A percentile compares a stretch with the other conserved stretches of the same genome.
Evolutionary conservation across 2,797 vertebrate genomes (phyloP).

Genomic region (Macrochelys suwanniensis): DNA sequence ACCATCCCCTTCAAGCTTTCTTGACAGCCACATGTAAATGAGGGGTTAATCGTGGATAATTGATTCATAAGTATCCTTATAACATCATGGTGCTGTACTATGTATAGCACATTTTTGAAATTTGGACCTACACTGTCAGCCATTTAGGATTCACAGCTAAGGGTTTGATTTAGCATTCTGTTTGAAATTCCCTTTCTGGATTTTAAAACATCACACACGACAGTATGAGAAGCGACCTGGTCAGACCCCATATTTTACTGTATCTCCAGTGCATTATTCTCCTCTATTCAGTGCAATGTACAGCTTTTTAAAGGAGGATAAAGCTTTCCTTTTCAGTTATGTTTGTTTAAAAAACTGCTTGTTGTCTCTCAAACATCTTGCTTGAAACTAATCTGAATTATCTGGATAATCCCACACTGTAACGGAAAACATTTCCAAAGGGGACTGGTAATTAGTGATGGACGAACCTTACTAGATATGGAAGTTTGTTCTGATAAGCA

Average conservation of each 20-base stretch:
- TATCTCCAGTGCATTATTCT: background rate
- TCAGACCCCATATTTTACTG: background rate
- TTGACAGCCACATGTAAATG: background rate
- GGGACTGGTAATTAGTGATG: background rate
- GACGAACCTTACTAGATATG: background rate
- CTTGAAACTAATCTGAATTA: background rate
- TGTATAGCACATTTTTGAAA: background rate
- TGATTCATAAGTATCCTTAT: background rate
- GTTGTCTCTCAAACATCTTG: background rate
- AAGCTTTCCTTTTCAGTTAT: background rate
- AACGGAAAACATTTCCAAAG: conserved; percentile 20
- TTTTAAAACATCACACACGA: background rate
- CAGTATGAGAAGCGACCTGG: background rate
- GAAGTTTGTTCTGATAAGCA: background rate
- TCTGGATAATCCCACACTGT: background rate
- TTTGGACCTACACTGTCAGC: background rate
- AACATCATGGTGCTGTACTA: background rate
- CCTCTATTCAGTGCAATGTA: background rate
- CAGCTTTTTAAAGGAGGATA: background rate
- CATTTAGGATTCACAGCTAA: background rate
- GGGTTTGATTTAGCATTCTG: background rate
- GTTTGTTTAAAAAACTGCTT: background rate
- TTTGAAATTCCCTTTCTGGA: background rate
- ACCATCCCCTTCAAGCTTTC: background rate
- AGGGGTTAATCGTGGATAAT: background rate